Evolutionary conservation across 2,888 invertebrate species (phyloP), one percentile per base, ranked within the genome.

Genomic region (Amblyjoppa proteus): DNA sequence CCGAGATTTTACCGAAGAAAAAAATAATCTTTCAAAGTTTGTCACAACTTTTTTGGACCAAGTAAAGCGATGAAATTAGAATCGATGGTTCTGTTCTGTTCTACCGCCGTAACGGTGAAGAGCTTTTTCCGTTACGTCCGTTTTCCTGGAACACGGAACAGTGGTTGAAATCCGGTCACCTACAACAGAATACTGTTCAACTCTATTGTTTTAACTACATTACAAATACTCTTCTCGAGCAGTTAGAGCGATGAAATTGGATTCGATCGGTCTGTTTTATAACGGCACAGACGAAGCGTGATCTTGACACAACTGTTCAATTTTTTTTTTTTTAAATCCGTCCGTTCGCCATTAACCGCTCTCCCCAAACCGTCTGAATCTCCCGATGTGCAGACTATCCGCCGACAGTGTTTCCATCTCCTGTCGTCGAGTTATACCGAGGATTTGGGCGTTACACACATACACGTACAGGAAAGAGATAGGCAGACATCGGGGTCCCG

Each of bases 401-500:
- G 28, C 28, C 28, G 28, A 58, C 58, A 7, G 16, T 34, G 64
- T 31, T 64, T 16, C 34, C 16, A n/a, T 34, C 16, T 31, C 64
- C 6, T n/a, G 64, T n/a, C 28, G 25, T 28, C 64, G 31, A 64
- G 64, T 70, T 51, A 70, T 70, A 7, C 34, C 64, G 64, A 25
- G 20, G 58, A 58, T 7, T 13, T 1, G 58, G 34, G 31, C 20
- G 9, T 51, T 31, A 34, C 31, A 38, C 34, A 11, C 31, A 34
- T 6, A 20, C 45, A 20, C 6, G 16, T 2, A 64, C 31, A 16
- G 6, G n/a, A 34, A 64, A 34, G n/a, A 66, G 51, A 71, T 66
- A 66, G 41, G 64, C 71, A 64, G 70, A 79, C n/a, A 58, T 70
- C 70, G 61, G 56, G 3, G 51, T 4, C 34, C 61, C 7, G 61